Conservation (phyloP, 2,113 vertebrate genomes). For the Laticauda laticaudata region DNA sequence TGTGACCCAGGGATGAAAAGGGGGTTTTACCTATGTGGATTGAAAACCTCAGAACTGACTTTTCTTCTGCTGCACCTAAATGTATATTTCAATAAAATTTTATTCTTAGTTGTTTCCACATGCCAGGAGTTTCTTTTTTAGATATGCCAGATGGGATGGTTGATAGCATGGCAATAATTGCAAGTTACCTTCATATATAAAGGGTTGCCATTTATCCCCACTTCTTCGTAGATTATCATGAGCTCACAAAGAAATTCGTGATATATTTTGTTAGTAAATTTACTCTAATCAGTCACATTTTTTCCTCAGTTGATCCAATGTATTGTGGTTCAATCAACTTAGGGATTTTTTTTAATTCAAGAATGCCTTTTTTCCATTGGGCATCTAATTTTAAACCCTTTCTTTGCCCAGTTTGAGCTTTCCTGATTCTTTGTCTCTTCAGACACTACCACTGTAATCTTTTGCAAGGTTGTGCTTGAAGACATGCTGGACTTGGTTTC, state of each 20-base stretch:
- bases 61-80: too few species aligned
- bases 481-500: not conserved
- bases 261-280: not conserved
- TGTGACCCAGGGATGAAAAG: too few species aligned
- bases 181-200: not conserved
- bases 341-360: not conserved
- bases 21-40: too few species aligned
- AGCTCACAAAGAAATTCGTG: not conserved
- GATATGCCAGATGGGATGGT: too few species aligned
- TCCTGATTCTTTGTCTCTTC: not conserved
- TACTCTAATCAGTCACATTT: not conserved
- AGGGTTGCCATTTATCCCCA: not conserved
- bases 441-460: not conserved
- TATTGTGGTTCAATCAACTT: not conserved
- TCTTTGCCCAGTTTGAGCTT: not conserved
- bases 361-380: not conserved
- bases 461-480: not conserved
- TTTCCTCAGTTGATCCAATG: not conserved
- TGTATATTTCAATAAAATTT: too few species aligned
- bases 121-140: too few species aligned
- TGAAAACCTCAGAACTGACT: too few species aligned
- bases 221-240: not conserved
- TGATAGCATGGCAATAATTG: not conserved
- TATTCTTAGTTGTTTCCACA: too few species aligned
- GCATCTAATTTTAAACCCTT: not conserved